Conservation (phyloP, 2,797 vertebrate genomes). For the Numenius phaeopus region DNA sequence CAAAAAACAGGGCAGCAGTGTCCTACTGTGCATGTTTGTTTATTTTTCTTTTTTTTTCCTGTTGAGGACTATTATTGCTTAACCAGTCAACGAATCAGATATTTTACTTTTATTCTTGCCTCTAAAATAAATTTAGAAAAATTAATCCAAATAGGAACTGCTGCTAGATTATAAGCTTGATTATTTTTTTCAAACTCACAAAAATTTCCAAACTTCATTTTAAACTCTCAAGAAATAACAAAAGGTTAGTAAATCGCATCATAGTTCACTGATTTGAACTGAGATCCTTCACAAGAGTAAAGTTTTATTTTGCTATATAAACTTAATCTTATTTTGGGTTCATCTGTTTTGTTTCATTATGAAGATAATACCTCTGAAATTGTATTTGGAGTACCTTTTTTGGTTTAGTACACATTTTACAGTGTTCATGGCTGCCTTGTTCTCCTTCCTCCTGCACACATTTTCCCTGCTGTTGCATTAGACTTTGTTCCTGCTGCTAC, state of each 20-base stretch:
- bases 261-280: not conserved
- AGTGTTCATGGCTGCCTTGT: not conserved
- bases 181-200: not conserved
- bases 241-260: not conserved
- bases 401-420: not conserved
- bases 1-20: not conserved
- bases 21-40: accelerated
- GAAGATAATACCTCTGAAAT: not conserved
- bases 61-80: not conserved
- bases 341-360: not conserved
- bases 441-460: not conserved
- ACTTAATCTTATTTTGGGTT: not conserved
- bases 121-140: not conserved
- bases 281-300: not conserved
- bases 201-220: not conserved
- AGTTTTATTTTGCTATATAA: not conserved
- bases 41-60: not conserved
- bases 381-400: not conserved
- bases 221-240: not conserved
- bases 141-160: not conserved
- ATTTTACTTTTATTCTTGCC: not conserved
- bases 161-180: not conserved
- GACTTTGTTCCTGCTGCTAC: not conserved
- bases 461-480: not conserved
- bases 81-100: not conserved